A percentile compares a stretch with the other conserved stretches of the same genome.
These are phyloP conservation scores for Medauroidea extradentata DNA, from an alignment of 1,140 invertebrate species.

Conservation along the genomic window DNA sequence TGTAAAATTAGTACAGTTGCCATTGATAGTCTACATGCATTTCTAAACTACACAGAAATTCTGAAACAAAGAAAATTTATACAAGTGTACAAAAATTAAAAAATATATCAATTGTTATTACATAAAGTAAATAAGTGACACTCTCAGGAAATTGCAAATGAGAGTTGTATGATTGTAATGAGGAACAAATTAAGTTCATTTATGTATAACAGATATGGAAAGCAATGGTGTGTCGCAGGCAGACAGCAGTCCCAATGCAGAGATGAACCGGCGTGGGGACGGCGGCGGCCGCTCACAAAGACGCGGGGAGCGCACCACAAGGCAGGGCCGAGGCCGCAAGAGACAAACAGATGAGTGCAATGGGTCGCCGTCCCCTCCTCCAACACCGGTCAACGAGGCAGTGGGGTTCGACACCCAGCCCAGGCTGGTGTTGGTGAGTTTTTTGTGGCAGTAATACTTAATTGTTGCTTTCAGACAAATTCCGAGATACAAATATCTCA, in stretches of 20 bases:
- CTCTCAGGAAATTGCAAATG: neutral
- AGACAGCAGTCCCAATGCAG: neutral
- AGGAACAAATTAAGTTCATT: neutral
- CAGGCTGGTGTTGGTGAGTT: neutral
- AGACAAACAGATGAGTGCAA: neutral
- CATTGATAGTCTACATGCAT: no score
- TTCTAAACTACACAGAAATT: no score
- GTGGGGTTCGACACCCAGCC: neutral
- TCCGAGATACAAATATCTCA: neutral
- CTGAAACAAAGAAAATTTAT: neutral
- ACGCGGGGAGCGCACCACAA: neutral
- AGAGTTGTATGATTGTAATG: neutral
- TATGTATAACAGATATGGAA: neutral
- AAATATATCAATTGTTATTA: neutral
- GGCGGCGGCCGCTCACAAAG: conserved; percentile 5
- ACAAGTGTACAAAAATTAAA: neutral
- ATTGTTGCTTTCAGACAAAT: neutral
- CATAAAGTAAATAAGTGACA: neutral
- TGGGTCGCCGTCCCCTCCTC: neutral
- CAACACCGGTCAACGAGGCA: neutral
- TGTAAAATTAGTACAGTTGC: no score
- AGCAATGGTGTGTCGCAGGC: neutral
- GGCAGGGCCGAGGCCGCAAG: conserved; percentile 1
- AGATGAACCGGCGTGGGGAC: conserved; percentile 5
- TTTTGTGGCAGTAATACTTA: neutral